Percentiles rank a stretch among this genome's conserved stretches.
Evolutionary conservation across 2,888 invertebrate genomes (phyloP).

Genomic region (Chaitophorus viminalis): DNA sequence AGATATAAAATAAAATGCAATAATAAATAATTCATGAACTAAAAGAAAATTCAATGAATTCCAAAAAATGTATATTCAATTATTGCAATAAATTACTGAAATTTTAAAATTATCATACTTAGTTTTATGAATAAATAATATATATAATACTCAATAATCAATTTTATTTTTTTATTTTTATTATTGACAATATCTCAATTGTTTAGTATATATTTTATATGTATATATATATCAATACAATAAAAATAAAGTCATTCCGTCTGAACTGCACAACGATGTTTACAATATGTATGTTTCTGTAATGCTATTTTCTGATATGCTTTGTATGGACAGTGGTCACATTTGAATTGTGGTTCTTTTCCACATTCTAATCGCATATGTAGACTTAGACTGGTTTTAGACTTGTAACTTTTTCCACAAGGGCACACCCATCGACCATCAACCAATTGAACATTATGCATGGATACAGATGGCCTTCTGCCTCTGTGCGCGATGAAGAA

Average conservation of each 20-base stretch:
- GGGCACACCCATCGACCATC: constrained; percentile 60
- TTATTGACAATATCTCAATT: neutral
- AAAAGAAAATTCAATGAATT: no score
- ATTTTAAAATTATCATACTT: neutral
- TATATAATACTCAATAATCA: no score
- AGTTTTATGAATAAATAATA: no score
- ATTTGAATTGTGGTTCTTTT: constrained; percentile 66
- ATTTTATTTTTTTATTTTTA: neutral
- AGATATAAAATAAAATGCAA: no score
- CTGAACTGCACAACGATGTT: constrained; percentile 48
- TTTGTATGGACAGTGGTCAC: constrained; percentile 66
- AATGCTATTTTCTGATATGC: constrained; percentile 66
- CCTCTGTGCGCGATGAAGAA: constrained; percentile 55
- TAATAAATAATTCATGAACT: no score
- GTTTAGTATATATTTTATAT: constrained; percentile 7
- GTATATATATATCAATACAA: constrained; percentile 11
- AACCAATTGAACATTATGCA: constrained; percentile 58
- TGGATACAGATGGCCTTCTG: constrained; percentile 55
- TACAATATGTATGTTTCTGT: constrained; percentile 65
- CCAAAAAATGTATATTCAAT: no score
- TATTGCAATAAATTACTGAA: no score
- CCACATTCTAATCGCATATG: constrained; percentile 66
- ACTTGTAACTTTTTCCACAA: constrained; percentile 62
- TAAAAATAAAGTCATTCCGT: constrained; percentile 56
- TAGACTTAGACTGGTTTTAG: constrained; percentile 63